phyloP scores from a whole-genome alignment of 2,888 invertebrate genomes.

The Parnassius mnemosyne region DNA sequence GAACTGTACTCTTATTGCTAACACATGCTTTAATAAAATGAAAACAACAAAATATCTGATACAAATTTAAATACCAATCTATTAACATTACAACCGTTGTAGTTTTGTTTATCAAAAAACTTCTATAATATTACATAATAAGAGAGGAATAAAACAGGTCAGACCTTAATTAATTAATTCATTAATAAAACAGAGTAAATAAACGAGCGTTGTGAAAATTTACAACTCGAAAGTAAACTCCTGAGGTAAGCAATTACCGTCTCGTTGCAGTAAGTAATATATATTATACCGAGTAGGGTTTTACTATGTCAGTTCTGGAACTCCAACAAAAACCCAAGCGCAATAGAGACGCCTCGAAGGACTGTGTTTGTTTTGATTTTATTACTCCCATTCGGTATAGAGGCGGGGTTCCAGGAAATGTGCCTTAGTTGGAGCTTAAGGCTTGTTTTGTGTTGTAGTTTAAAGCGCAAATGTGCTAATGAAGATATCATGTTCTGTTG shows the following conservation, averaged over 20 bases:
- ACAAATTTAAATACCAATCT: too few species aligned
- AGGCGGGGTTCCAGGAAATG: constrained; percentile 11
- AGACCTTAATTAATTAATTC: not conserved
- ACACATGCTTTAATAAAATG: too few species aligned
- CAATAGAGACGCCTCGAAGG: constrained; percentile 40
- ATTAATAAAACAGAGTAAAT: constrained; percentile 9
- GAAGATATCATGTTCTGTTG: too few species aligned
- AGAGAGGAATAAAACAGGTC: constrained; percentile 1
- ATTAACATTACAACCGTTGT: too few species aligned
- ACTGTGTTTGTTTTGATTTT: constrained; percentile 41
- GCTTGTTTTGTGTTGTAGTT: constrained; percentile 19
- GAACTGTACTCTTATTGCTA: too few species aligned
- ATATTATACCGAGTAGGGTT: constrained; percentile 32
- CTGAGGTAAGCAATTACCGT: constrained; percentile 19
- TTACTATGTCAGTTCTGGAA: constrained; percentile 21
- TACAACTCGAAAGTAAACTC: constrained; percentile 4
- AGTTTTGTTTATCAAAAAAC: too few species aligned
- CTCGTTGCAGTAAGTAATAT: constrained; percentile 36
- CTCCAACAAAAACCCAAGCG: constrained; percentile 34
- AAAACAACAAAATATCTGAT: too few species aligned
- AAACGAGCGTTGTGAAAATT: constrained; percentile 11
- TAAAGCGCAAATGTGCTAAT: not conserved
- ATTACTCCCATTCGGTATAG: constrained; percentile 38
- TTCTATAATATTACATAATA: not conserved
- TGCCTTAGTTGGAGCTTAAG: not conserved